phyloP scores from a whole-genome alignment of 2,797 vertebrate species.

The Rhadinocentrus ornatus region DNA sequence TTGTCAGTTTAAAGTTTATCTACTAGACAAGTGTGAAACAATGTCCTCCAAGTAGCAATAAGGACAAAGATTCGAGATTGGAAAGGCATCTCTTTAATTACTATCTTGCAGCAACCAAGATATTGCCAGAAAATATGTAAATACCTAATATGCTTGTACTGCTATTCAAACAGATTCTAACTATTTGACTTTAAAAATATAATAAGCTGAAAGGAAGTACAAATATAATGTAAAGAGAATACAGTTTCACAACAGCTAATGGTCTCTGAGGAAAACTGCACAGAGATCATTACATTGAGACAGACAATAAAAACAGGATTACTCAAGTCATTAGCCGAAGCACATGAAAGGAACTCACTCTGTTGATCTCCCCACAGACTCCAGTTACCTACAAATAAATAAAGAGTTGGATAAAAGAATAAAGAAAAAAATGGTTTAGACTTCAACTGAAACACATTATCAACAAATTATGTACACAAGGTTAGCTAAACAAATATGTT shows the following conservation, averaged over 20 bases:
- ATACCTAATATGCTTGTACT: background rate
- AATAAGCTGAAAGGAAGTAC: constrained; percentile 32
- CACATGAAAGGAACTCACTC: constrained; percentile 88
- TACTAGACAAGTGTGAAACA: background rate
- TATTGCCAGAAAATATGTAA: background rate
- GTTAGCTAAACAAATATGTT: constrained; percentile 37
- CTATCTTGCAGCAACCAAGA: background rate
- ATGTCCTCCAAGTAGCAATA: background rate
- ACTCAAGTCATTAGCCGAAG: constrained; percentile 48
- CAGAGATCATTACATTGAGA: constrained; percentile 53
- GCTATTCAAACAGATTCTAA: constrained; percentile 4
- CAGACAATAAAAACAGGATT: constrained; percentile 50
- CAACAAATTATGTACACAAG: constrained; percentile 9
- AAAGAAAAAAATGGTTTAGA: constrained; percentile 34
- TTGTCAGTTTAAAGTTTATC: background rate
- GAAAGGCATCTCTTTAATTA: background rate
- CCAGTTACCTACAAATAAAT: constrained; percentile 92
- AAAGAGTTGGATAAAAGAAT: constrained; percentile 21
- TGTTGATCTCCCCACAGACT: constrained; percentile 98
- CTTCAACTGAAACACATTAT: constrained; percentile 37
- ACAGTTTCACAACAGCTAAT: constrained; percentile 33
- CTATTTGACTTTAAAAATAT: constrained; percentile 9
- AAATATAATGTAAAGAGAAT: constrained; percentile 6
- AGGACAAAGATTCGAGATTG: background rate
- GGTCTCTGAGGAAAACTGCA: constrained; percentile 36